phyloP scores from a whole-genome alignment of 2,888 invertebrate species.

The Meganola albula region DNA sequence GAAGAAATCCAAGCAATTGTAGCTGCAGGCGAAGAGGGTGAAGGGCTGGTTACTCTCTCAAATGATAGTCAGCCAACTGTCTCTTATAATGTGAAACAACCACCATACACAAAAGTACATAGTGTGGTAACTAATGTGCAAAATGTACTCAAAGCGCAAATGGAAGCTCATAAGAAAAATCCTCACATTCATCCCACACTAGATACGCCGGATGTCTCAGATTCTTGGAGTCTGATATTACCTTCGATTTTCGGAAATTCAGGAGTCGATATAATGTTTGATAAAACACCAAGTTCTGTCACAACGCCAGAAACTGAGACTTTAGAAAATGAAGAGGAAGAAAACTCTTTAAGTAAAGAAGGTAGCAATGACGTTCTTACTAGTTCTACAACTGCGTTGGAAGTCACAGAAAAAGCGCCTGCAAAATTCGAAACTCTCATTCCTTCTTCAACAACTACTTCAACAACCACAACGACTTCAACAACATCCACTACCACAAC shows the following conservation, averaged over 20 bases:
- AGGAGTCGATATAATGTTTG: constrained; percentile 78
- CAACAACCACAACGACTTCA: constrained; percentile 24
- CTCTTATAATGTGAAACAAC: constrained; percentile 69
- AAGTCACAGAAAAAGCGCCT: constrained; percentile 27
- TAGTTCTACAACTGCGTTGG: constrained; percentile 33
- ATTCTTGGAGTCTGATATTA: constrained; percentile 88
- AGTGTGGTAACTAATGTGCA: constrained; percentile 90
- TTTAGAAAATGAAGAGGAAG: constrained; percentile 38
- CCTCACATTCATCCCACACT: constrained; percentile 67
- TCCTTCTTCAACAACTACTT: constrained; percentile 22
- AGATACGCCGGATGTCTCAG: constrained; percentile 85
- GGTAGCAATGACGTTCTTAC: constrained; percentile 38
- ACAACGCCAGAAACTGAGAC: constrained; percentile 67
- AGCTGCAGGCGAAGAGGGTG: constrained; percentile 87
- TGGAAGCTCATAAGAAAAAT: constrained; percentile 79
- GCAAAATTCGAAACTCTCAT: constrained; percentile 20
- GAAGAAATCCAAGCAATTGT: constrained; percentile 91
- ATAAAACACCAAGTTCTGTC: constrained; percentile 59
- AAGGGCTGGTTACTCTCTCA: constrained; percentile 71
- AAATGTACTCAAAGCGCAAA: constrained; percentile 87
- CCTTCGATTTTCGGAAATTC: constrained; percentile 88
- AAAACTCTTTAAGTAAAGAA: constrained; percentile 52
- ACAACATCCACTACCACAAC: constrained; percentile 23
- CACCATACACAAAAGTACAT: constrained; percentile 83
- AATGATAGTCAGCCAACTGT: constrained; percentile 67